Base-by-base conservation (phyloP, 2,797 vertebrate species). In the Galagoides demidoff region DNA sequence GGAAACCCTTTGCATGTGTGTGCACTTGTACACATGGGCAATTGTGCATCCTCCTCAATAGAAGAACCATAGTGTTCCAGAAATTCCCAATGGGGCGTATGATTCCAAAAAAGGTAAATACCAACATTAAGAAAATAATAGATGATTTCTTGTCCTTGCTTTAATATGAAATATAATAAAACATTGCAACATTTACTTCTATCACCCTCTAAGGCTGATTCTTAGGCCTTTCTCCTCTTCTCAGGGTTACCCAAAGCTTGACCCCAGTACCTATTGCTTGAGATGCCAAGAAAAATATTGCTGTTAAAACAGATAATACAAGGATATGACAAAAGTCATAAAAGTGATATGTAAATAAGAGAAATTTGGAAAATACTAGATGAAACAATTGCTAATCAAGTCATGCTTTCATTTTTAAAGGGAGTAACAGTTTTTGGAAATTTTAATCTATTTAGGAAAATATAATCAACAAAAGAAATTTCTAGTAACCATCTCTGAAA, bases 321-420 rank as follows among this genome's bases (percentile, higher is more conserved):
- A 85, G n/a, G 12, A 79, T 86, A 57, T 87, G 52, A 76, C 5
- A 96, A 95, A 95, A 85, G 87, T 85, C 59, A 57, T 59, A 59
- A 88, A 93, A 88, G 2, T 73, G 5, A 11, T 70, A 84, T 57
- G 13, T 31, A 94, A 96, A 95, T 81, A 37, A 68, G 20, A 91
- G 27, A 87, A 92, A 86, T 59, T 52, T 66, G 49, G 59, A 37
- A 85, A 91, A 92, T 16, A 68, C 37, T 29, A 83, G 49, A 59
- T n/a, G 74, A 83, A 90, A 63, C 14, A 89, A 95, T 34, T 92
- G 23, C 27, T 89, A 74, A 84, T 79, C 23, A 52, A 86, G 12
- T 45, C 57, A 85, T 63, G 13, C 9, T 94, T 91, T 71, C 91
- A 59, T 94, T 91, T 95, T 83, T 52, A 77, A 63, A 81, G 39